These are phyloP conservation scores for Anagrus nilaparvatae DNA, from an alignment of 1,140 invertebrate genomes.

Conservation along the genomic window DNA sequence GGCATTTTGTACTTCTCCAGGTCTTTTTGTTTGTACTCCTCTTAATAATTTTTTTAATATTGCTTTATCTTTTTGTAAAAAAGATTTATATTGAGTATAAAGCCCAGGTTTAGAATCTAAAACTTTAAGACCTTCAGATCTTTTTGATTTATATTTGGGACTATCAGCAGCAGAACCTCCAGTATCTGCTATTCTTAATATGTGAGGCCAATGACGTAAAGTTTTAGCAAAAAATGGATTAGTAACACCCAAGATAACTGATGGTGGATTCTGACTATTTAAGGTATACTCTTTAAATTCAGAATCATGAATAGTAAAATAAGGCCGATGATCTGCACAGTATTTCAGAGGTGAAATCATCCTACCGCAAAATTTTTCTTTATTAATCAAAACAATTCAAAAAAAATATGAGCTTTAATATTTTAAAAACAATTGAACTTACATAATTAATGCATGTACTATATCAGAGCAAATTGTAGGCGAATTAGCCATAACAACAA, in stretches of 20 bases:
- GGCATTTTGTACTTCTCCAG: slow-evolving; percentile 79
- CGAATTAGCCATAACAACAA: slow-evolving; percentile 91
- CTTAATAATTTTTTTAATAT: slow-evolving; percentile 82
- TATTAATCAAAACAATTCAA: slow-evolving; percentile 21
- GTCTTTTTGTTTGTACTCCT: slow-evolving; percentile 73
- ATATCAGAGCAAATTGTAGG: slow-evolving; percentile 85
- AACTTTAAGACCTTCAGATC: slow-evolving; percentile 48
- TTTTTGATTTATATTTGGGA: slow-evolving; percentile 47
- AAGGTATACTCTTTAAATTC: slow-evolving; percentile 98
- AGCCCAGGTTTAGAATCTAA: slow-evolving; percentile 74
- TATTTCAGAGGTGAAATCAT: slow-evolving; percentile 88
- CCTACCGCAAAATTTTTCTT: slow-evolving; percentile 32
- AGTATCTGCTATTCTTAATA: slow-evolving; percentile 75
- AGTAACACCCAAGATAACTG: slow-evolving; percentile 93
- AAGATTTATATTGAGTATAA: slow-evolving; percentile 89
- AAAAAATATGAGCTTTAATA: background rate
- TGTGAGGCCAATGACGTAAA: slow-evolving; percentile 97
- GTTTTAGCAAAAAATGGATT: slow-evolving; percentile 99
- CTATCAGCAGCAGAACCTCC: slow-evolving; percentile 37
- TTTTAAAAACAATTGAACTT: no score
- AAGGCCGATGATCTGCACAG: slow-evolving; percentile 90
- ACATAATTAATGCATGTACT: slow-evolving; percentile 87
- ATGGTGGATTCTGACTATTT: slow-evolving; percentile 74
- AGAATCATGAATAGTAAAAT: slow-evolving; percentile 99
- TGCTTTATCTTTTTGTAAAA: slow-evolving; percentile 85